Base-by-base conservation (phyloP, 2,113 vertebrate genomes). In the Apodemus sylvaticus region DNA sequence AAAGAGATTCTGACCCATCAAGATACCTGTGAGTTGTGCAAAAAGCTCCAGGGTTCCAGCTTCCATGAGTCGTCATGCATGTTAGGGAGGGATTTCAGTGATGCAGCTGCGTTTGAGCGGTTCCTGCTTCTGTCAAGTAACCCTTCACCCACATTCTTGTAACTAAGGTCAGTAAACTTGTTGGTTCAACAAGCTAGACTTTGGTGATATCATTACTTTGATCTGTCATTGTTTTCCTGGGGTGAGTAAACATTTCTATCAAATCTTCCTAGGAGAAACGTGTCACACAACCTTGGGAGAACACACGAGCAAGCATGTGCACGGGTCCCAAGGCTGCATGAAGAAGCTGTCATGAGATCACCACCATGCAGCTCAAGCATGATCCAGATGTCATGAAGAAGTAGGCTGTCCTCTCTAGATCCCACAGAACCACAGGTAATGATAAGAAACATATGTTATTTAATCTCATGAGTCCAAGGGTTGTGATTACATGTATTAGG, bases 281-380 rank as follows among this genome's bases (percentile, higher is more conserved):
- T 55, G 34, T 78, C 16, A 7, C 20, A n/a, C 34, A 81, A 29
- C 14, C 7, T 51, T 20, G 48, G 26, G n/a, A 58, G 2, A 73
- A 7, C 31, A 39, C 31, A 2, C 4, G n/a, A 26, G 11, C 0
- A 0, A 73, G 36, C 24, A 11, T 14, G 0, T 2, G 12, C 39
- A 53, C 76, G 81, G 58, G 14, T n/a, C 34, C 22, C 11, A n/a
- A 78, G 34, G 17, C 34, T 85, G 11, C 42, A 17, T 0, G 48
- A 71, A 85, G n/a, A 62, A 14, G 85, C 7, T 36, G 60, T 7
- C 1, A 0, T n/a, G 34, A 31, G 20, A 51, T 24, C 6, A 4
- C 16, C 10, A 0, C 14, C 36, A 31, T 36, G 68, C 48, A 91
- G 8, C 19, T 51, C 58, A 14, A 12, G 14, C 45, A 39, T 71